Percentiles rank a stretch among this genome's conserved stretches.
These are phyloP conservation scores for Scatophagus argus DNA, from an alignment of 2,113 vertebrate genomes.

Conservation along the genomic window DNA sequence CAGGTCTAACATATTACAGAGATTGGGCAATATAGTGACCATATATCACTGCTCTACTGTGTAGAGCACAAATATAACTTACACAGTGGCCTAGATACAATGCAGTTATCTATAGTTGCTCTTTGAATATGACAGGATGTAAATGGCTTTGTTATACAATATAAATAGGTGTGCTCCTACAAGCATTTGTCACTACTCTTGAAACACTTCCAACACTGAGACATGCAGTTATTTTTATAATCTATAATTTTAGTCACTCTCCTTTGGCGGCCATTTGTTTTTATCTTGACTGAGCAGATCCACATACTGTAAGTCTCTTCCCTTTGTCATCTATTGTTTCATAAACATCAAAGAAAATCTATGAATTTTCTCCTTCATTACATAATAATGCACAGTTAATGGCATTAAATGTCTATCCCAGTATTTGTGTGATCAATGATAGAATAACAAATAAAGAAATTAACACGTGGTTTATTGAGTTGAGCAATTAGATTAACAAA, in stretches of 20 bases:
- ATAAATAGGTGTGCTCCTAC: conserved; percentile 42
- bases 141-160: conserved; percentile 61
- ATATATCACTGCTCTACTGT: conserved; percentile 64
- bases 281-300: conserved; percentile 14
- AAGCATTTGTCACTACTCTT: conserved; percentile 48
- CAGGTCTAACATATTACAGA: conserved; percentile 61
- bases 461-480: conserved; percentile 21
- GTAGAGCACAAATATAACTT: conserved; percentile 62
- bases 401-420: conserved; percentile 26
- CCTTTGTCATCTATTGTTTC: conserved; percentile 20
- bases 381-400: conserved; percentile 19
- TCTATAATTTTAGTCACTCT: conserved; percentile 15
- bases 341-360: conserved; percentile 35
- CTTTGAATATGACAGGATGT: conserved; percentile 67
- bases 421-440: conserved; percentile 8
- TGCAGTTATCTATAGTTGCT: conserved; percentile 67
- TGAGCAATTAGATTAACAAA: conserved; percentile 16
- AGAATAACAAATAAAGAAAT: conserved; percentile 7
- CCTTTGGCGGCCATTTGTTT: conserved; percentile 15
- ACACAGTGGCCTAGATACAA: conserved; percentile 62
- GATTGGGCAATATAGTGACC: conserved; percentile 53
- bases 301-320: background rate
- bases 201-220: conserved; percentile 18
- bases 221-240: conserved; percentile 14
- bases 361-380: conserved; percentile 23